Evolutionary conservation across 1,140 invertebrate species (phyloP).

Genomic region (Brachionus manjavacas): DNA sequence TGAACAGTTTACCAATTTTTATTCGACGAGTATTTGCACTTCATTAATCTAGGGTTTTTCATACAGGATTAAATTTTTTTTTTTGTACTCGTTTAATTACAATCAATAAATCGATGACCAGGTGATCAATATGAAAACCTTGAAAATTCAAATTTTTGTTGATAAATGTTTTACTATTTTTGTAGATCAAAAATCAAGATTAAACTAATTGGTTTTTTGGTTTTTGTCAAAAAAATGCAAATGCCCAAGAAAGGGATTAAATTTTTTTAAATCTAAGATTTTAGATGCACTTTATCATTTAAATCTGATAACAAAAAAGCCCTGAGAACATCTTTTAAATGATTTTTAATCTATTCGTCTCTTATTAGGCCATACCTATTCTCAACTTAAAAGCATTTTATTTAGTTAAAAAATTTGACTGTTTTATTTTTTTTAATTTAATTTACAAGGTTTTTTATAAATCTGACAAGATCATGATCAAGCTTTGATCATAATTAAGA

Average conservation of each 20-base stretch:
- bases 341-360: not conserved
- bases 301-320: not conserved
- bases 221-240: constrained; percentile 5
- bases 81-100: not conserved
- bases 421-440: not conserved
- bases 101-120: constrained; percentile 28
- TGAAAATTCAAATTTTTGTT: not conserved
- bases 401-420: not conserved
- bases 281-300: constrained; percentile 1
- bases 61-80: not conserved
- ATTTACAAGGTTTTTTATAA: not conserved
- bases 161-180: not conserved
- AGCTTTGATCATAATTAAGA: no score
- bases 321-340: not conserved
- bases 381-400: not conserved
- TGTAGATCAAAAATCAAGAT: constrained; percentile 34
- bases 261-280: not conserved
- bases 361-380: not conserved
- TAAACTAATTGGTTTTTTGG: constrained; percentile 9
- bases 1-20: not conserved
- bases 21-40: not conserved
- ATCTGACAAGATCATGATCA: not conserved
- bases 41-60: constrained; percentile 11
- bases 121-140: not conserved
- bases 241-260: not conserved